phyloP scores from a whole-genome alignment of 2,797 vertebrate species.

The Acridotheres tristis region DNA sequence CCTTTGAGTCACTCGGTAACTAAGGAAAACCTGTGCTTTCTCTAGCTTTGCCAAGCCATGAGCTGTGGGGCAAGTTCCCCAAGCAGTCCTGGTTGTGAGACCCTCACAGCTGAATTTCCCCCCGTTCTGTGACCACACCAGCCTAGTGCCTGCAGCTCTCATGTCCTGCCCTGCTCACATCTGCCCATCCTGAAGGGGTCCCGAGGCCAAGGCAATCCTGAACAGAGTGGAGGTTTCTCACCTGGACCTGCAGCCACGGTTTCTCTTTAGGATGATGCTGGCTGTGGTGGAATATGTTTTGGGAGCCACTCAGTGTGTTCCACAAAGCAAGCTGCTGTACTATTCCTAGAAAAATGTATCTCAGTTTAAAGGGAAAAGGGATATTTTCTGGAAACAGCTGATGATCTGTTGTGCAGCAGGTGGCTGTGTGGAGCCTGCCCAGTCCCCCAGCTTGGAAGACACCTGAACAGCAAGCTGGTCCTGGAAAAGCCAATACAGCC shows the following conservation, averaged over 20 bases:
- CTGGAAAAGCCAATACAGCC: background rate
- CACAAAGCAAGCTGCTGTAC: background rate
- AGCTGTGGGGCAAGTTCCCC: background rate
- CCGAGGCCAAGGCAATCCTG: fast-evolving
- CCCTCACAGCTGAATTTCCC: fast-evolving
- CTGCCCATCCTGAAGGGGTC: fast-evolving
- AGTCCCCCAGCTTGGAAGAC: background rate
- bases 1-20: background rate
- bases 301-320: background rate
- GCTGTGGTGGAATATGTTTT: fast-evolving
- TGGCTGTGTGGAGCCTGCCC: background rate
- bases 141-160: fast-evolving
- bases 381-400: background rate
- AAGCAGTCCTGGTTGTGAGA: background rate
- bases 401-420: background rate
- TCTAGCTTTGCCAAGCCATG: fast-evolving
- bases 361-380: background rate
- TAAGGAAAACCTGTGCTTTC: background rate
- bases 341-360: background rate
- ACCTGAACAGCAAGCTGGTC: background rate
- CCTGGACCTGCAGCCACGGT: fast-evolving
- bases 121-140: background rate
- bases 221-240: background rate
- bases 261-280: background rate
- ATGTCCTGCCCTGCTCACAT: background rate